Evolutionary conservation across 2,113 vertebrate species (phyloP).

Genomic region (Corythornis vintsioides): DNA sequence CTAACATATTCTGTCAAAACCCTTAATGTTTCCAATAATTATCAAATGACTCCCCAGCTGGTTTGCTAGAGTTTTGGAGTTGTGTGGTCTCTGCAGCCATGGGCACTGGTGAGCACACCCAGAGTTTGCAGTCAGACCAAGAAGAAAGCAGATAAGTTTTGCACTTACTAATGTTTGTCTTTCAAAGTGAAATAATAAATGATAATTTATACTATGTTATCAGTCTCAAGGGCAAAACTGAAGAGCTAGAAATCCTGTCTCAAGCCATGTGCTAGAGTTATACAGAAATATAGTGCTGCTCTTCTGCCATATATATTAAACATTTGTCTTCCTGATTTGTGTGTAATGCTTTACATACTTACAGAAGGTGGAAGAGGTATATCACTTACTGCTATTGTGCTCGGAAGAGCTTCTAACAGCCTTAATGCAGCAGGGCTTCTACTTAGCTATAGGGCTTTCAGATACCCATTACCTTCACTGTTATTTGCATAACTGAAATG

Average conservation of each 20-base stretch:
- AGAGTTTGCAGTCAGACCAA: neutral
- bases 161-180: neutral
- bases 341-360: neutral
- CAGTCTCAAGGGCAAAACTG: neutral
- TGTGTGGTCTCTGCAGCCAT: neutral
- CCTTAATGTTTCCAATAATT: neutral
- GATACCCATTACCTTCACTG: neutral
- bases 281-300: neutral
- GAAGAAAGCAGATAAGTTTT: neutral
- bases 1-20: neutral
- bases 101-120: neutral
- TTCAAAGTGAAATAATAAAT: neutral
- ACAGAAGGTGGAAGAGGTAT: neutral
- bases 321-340: constrained; percentile 2
- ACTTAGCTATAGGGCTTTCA: neutral
- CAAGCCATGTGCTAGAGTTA: neutral
- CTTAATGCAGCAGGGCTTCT: neutral
- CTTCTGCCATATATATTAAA: neutral
- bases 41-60: neutral
- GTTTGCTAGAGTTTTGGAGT: neutral
- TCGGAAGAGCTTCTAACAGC: constrained; percentile 20
- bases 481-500: constrained; percentile 47
- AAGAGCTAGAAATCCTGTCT: neutral
- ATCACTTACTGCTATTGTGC: neutral
- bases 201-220: neutral